Evolutionary conservation across 64 coral and sea anemone species (phyloP), one percentile per base, ranked within the genome.

Genomic region (Actinia equina): DNA sequence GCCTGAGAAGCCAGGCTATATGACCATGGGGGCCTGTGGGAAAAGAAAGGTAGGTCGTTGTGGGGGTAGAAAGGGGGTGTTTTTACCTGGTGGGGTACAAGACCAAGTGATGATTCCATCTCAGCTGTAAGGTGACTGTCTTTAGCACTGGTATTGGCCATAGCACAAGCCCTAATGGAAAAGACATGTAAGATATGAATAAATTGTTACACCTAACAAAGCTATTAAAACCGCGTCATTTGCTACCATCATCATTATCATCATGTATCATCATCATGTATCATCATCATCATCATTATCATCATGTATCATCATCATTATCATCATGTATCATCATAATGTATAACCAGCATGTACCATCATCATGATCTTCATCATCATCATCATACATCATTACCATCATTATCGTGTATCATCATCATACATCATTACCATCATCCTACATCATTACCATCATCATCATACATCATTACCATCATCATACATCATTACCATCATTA

Each of bases 51-150:
- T 37, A 37, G 55, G 55, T 49, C 0, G 55, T 7, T 2, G 55
- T 11, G 13, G 55, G 55, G 55, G 55, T 14, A 57, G 55, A 7
- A 57, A 57, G 55, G 55, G 55, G 55, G 14, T 49, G 46, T 71
- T 16, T 12, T 57, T 11, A 95, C 97, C 91, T 99, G 97, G 79
- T 99, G 97, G 26, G 97, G 97, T 56, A 99, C 88, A 43, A 99
- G 58, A 16, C 97, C 97, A 46, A 99, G 83, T 41, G 88, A 77
- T 79, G 90, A 93, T n/a, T 90, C 83, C 14, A 95, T 57, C 55
- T 99, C 97, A 77, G 93, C 88, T 86, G 97, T 93, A n/a, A 99
- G 83, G 51, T 99, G 93, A 42, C 83, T 89, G 52, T 99, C 97
- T 82, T 90, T 94, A 59, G 97, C 97, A 71, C 97, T 99, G 1